Conservation (phyloP, 2,797 vertebrate species). For the Linurgus olivaceus region DNA sequence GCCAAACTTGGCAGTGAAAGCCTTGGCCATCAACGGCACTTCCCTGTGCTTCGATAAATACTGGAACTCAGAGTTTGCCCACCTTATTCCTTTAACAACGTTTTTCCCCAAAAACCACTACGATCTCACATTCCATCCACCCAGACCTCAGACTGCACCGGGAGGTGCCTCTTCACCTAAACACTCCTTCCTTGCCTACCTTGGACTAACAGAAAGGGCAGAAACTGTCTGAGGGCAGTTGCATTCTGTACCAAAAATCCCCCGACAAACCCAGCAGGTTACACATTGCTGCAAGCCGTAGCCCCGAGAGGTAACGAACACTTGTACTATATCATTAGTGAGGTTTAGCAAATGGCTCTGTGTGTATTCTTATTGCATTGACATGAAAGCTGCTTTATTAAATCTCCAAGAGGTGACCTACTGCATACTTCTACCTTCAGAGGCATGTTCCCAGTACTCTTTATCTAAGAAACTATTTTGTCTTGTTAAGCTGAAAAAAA, state of each 20-base stretch:
- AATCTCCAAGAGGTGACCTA: conserved; percentile 77
- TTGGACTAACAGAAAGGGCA: conserved; percentile 94
- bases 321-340: conserved; percentile 88
- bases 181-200: conserved; percentile 98
- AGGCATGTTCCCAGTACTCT: conserved; percentile 75
- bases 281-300: conserved; percentile 76
- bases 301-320: conserved; percentile 72
- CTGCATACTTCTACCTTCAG: conserved; percentile 77
- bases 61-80: conserved; percentile 92
- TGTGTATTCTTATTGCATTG: conserved; percentile 91
- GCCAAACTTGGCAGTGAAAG: conserved; percentile 78
- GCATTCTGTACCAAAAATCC: conserved; percentile 77
- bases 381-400: conserved; percentile 95
- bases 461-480: conserved; percentile 71
- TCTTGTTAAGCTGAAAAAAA: conserved; percentile 65
- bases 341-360: conserved; percentile 87
- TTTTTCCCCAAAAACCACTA: conserved; percentile 90
- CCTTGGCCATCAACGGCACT: conserved; percentile 80
- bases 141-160: conserved; percentile 84
- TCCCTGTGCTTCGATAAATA: conserved; percentile 87
- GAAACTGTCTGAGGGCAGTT: conserved; percentile 89
- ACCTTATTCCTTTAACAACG: conserved; percentile 97
- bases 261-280: conserved; percentile 74
- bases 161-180: conserved; percentile 87
- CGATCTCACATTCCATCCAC: conserved; percentile 89